phyloP scores from a whole-genome alignment of 1,140 invertebrate species.

The Saxidomus purpurata region DNA sequence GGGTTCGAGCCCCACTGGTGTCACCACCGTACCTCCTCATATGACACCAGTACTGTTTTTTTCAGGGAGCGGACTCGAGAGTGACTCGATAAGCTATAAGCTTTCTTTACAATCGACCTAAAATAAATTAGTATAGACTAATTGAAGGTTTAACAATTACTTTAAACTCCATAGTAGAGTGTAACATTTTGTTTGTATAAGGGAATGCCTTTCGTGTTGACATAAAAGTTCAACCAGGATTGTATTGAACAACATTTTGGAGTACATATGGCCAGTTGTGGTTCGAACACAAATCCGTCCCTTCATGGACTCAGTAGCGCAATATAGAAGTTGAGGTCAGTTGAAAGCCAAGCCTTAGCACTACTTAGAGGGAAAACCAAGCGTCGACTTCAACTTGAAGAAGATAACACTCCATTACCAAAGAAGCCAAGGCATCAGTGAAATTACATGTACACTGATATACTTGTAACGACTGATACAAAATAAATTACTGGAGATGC shows the following conservation, averaged over 20 bases:
- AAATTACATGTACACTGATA: no score
- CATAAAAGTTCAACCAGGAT: conserved; percentile 69
- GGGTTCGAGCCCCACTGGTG: no score
- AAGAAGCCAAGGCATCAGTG: no score
- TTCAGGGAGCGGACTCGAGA: no score
- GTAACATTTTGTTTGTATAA: conserved; percentile 45
- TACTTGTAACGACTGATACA: no score
- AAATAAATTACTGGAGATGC: no score
- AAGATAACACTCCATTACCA: neutral
- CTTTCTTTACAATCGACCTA: no score
- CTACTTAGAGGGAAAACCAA: neutral
- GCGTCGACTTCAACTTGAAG: neutral
- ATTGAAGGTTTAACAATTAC: conserved; percentile 59
- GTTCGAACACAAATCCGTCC: conserved; percentile 55
- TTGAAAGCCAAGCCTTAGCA: neutral
- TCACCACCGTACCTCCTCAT: no score
- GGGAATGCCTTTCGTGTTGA: conserved; percentile 56
- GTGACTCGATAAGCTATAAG: no score
- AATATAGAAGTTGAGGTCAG: neutral
- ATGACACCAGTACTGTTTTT: no score
- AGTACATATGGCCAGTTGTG: conserved; percentile 34
- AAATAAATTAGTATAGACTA: no score
- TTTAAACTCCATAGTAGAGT: conserved; percentile 48
- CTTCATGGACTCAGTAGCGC: conserved; percentile 41
- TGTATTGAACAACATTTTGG: conserved; percentile 68